phyloP scores from a whole-genome alignment of 1,140 invertebrate species.

The Zaprionus gabonicus region DNA sequence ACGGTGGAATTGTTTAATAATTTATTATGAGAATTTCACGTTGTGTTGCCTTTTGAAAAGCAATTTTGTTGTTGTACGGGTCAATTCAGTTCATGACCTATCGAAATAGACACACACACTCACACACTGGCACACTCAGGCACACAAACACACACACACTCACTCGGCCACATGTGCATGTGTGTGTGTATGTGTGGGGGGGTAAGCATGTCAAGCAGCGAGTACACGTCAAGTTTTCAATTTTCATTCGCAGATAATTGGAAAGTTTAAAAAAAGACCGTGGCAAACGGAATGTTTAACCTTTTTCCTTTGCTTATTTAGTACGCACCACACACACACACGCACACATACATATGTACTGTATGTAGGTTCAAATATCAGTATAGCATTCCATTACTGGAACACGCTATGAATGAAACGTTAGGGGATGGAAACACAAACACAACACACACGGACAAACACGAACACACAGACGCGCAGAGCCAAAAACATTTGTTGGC shows the following conservation, averaged over 20 bases:
- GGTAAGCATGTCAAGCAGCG: neutral
- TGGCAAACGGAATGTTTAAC: neutral
- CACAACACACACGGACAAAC: neutral
- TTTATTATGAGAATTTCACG: conserved; percentile 8
- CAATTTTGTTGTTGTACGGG: conserved; percentile 60
- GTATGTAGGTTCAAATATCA: conserved; percentile 51
- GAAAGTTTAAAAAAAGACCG: conserved; percentile 11
- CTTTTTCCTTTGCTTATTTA: conserved; percentile 5
- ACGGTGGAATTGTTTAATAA: neutral
- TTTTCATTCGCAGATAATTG: conserved; percentile 10
- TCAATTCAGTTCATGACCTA: conserved; percentile 79
- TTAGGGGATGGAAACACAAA: conserved; percentile 71
- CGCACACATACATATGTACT: neutral
- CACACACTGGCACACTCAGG: conserved; percentile 25
- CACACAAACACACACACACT: conserved; percentile 19
- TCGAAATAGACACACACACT: conserved; percentile 46
- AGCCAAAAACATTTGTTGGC: conserved; percentile 6
- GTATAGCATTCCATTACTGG: conserved; percentile 77
- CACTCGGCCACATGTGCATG: neutral
- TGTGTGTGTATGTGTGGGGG: neutral
- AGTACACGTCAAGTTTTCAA: conserved; percentile 35
- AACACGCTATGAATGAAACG: conserved; percentile 77
- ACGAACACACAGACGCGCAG: conserved; percentile 21
- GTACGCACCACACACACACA: conserved; percentile 8
- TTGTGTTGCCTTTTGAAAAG: neutral